Conservation (phyloP, 2,113 vertebrate genomes). For the Rhinichthys klamathensis region DNA sequence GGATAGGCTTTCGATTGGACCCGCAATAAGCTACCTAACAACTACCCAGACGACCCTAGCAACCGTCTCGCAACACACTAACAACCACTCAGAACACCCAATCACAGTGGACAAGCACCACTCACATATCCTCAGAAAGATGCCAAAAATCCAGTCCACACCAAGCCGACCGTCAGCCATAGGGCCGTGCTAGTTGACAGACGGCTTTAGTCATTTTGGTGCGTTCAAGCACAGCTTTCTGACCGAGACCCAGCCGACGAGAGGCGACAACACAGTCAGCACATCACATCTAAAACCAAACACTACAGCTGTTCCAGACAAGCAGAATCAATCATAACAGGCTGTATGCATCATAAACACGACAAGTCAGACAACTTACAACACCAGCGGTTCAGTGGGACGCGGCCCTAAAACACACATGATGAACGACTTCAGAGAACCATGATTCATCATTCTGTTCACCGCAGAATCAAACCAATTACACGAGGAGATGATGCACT, state of each 20-base stretch:
- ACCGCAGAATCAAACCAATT: neutral
- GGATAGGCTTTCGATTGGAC: neutral
- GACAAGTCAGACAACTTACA: neutral
- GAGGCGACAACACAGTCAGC: too few species aligned
- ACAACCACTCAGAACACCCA: neutral
- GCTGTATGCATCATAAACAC: neutral
- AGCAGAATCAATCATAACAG: conserved; percentile 3
- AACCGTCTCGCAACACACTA: neutral
- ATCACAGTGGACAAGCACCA: neutral
- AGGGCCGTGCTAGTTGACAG: too few species aligned
- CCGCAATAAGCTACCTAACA: neutral
- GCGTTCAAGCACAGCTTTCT: too few species aligned
- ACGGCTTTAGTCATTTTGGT: too few species aligned
- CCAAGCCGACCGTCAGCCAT: too few species aligned
- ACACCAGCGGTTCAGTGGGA: conserved; percentile 2
- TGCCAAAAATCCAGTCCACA: neutral
- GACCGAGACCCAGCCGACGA: too few species aligned
- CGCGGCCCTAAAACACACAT: neutral
- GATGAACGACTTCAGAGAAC: neutral
- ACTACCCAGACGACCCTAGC: neutral
- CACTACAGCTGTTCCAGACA: conserved; percentile 26
- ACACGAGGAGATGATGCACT: neutral
- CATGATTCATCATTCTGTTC: conserved; percentile 18
- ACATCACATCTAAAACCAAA: conserved; percentile 9
- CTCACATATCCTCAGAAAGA: neutral